Evolutionary conservation across 2,888 invertebrate species (phyloP), one percentile per base, ranked within the genome.

Genomic region (Drosophila seclusa): DNA sequence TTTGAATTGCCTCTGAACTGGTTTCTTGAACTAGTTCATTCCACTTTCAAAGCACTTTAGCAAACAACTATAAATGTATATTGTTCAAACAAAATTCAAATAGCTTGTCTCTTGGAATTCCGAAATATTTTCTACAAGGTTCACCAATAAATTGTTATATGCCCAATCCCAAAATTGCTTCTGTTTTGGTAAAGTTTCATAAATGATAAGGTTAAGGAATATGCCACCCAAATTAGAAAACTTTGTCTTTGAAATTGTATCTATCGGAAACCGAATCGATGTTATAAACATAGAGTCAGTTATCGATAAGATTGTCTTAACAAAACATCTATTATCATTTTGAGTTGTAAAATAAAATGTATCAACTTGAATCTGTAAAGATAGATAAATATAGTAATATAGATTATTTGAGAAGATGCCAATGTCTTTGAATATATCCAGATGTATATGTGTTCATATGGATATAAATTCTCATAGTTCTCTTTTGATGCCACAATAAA

Each of bases 11-110:
- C 65, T 57, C 54, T 59, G 49, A 60, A 61, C 78, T 78, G 73
- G 68, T 78, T 80, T 60, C 49, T 36, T 72, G 73, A 80, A 80
- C 81, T 80, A 78, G 78, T 78, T 78, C 68, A 60, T 62, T 68
- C 78, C 57, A 77, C 78, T 80, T 80, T 68, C 65, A 77, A 76
- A 80, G 54, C n/a, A 34, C 29, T 62, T 54, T 54, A 49, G 24
- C 45, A 45, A 24, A 24, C 21, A 67, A 18, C 68, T 16, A 16
- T 34, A 21, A 31, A 45, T 45, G 32, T 11, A n/a, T 59, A 40
- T 29, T 60, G 29, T 38, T 49, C 18, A 49, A 49, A 48, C 5
- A 16, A 40, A 42, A 18, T 29, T 42, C 18, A 40, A 24, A 42
- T 42, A 42, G 42, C 11, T 11, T 21, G 42, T 13, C 42, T 21